Conservation (phyloP, 2,888 invertebrate species). For the Malthinus seriepunctatus region DNA sequence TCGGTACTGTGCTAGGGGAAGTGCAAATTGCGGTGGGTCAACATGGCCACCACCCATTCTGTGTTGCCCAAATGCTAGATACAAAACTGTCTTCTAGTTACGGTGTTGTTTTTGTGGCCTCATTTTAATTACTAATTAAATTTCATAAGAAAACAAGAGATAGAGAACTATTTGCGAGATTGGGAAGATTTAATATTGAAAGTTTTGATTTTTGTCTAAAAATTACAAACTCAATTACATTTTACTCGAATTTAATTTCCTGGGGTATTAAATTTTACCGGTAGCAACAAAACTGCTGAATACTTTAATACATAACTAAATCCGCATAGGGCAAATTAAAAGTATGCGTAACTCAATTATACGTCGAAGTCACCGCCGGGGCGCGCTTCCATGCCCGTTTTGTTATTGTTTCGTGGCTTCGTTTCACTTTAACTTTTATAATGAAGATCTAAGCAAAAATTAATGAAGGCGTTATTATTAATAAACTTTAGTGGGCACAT, state of each 20-base stretch:
- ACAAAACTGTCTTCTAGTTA: too few relatives aligned
- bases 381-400: constrained; percentile 28
- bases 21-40: too few relatives aligned
- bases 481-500: constrained; percentile 23
- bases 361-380: constrained; percentile 12
- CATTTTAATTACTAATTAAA: too few relatives aligned
- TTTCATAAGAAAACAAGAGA: too few relatives aligned
- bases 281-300: constrained; percentile 9
- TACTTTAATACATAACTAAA: constrained; percentile 12
- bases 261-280: neutral
- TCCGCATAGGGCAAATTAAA: constrained; percentile 18
- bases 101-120: too few relatives aligned
- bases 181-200: neutral
- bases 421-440: too few relatives aligned
- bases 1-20: too few relatives aligned
- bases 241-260: neutral
- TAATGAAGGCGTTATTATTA: constrained; percentile 33
- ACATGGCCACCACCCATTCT: too few relatives aligned
- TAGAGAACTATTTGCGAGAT: too few relatives aligned
- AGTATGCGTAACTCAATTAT: constrained; percentile 23
- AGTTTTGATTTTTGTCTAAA: neutral
- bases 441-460: constrained; percentile 30
- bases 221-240: neutral
- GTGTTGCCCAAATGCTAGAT: too few relatives aligned
- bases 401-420: too few relatives aligned